Conservation (phyloP, 1,140 invertebrate species). For the Ostrea denselamellosa region DNA sequence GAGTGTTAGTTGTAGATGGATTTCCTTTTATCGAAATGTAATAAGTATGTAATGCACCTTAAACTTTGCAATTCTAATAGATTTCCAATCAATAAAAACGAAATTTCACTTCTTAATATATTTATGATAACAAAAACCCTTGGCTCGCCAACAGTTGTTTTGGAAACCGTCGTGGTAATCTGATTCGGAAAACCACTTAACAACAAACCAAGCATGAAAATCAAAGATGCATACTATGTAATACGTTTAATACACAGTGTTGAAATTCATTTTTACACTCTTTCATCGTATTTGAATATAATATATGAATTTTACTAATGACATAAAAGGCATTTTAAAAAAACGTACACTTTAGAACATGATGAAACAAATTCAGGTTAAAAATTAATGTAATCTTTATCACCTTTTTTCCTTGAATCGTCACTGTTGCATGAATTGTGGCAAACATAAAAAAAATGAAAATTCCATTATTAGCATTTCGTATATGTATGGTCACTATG, state of each 20-base stretch:
- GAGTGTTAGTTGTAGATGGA: neutral
- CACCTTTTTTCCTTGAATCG: neutral
- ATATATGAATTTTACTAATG: neutral
- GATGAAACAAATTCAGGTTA: neutral
- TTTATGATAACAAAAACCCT: neutral
- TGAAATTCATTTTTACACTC: neutral
- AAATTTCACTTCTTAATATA: neutral
- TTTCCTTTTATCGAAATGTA: neutral
- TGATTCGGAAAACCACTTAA: neutral
- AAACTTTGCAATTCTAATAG: neutral
- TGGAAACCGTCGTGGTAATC: neutral
- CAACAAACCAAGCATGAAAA: slow-evolving; percentile 26
- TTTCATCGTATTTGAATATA: neutral
- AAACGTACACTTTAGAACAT: neutral
- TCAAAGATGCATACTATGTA: slow-evolving; percentile 9
- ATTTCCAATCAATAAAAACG: neutral
- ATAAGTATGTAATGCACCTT: neutral
- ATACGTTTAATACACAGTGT: neutral
- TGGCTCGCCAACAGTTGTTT: neutral
- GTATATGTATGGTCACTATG: neutral
- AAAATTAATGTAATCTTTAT: neutral
- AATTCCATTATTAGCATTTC: neutral
- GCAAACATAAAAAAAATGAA: neutral
- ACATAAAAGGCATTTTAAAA: neutral
- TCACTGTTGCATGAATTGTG: neutral